Conservation (phyloP, 2,797 vertebrate genomes). For the Hipposideros larvatus region DNA sequence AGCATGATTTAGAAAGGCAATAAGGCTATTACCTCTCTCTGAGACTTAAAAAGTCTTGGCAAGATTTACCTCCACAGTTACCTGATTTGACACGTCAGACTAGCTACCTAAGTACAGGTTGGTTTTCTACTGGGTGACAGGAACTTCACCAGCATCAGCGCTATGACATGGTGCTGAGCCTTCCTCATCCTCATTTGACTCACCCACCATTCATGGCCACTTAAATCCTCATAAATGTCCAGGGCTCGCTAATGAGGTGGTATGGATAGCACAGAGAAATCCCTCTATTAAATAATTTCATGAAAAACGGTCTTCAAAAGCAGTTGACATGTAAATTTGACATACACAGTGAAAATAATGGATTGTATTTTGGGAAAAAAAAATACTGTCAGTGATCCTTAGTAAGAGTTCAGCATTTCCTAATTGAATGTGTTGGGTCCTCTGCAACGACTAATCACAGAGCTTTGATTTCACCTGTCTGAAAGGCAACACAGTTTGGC, state of each 20-base stretch:
- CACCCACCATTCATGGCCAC: not conserved
- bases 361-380: not conserved
- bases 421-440: not conserved
- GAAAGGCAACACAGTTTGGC: not conserved
- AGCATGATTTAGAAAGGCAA: slow-evolving; percentile 18
- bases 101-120: not conserved
- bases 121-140: not conserved
- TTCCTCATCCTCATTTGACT: not conserved
- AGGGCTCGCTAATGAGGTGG: not conserved
- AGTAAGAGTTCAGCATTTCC: not conserved
- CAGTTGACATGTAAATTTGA: not conserved
- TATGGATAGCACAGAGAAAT: not conserved
- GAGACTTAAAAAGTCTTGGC: not conserved
- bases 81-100: not conserved
- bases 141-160: not conserved
- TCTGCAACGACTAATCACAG: not conserved
- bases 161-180: not conserved
- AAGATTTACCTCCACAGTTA: not conserved
- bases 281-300: not conserved
- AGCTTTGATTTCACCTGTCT: not conserved
- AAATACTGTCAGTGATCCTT: not conserved
- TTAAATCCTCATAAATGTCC: not conserved
- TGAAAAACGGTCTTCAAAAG: not conserved
- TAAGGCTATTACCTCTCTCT: not conserved
- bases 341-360: not conserved